Conservation (phyloP, 1,140 invertebrate species). For the Drosophila serrata region DNA sequence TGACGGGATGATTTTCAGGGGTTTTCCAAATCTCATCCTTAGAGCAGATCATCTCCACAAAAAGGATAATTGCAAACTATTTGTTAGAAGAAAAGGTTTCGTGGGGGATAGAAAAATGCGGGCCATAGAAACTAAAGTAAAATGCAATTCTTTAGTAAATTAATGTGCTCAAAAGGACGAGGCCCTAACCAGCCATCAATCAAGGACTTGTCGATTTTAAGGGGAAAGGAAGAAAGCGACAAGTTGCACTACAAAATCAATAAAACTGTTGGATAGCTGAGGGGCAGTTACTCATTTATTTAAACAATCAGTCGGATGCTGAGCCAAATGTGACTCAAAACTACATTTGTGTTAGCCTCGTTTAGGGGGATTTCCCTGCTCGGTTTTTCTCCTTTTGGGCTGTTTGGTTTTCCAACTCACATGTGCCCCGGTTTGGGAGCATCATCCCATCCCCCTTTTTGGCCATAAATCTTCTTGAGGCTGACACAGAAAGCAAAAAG, state of each 20-base stretch:
- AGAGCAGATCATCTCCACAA: background rate
- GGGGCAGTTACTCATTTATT: constrained; percentile 42
- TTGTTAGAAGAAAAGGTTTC: constrained; percentile 23
- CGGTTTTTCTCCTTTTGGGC: constrained; percentile 4
- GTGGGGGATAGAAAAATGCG: constrained; percentile 17
- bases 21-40: background rate
- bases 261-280: constrained; percentile 16
- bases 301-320: constrained; percentile 61
- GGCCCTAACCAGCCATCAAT: constrained; percentile 33
- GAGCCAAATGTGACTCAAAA: constrained; percentile 60
- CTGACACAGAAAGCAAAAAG: constrained; percentile 58
- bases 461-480: constrained; percentile 71
- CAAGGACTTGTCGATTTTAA: constrained; percentile 39
- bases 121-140: constrained; percentile 44
- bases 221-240: background rate
- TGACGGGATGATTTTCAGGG: background rate
- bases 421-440: constrained; percentile 40
- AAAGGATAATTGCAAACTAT: constrained; percentile 52
- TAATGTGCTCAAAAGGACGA: constrained; percentile 25
- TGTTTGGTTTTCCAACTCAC: constrained; percentile 36
- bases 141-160: constrained; percentile 50
- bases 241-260: constrained; percentile 62
- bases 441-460: constrained; percentile 31
- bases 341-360: constrained; percentile 57
- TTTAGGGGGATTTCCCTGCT: constrained; percentile 11